Evolutionary conservation across 2,797 vertebrate species (phyloP).

Genomic region (Bufotes viridis): DNA sequence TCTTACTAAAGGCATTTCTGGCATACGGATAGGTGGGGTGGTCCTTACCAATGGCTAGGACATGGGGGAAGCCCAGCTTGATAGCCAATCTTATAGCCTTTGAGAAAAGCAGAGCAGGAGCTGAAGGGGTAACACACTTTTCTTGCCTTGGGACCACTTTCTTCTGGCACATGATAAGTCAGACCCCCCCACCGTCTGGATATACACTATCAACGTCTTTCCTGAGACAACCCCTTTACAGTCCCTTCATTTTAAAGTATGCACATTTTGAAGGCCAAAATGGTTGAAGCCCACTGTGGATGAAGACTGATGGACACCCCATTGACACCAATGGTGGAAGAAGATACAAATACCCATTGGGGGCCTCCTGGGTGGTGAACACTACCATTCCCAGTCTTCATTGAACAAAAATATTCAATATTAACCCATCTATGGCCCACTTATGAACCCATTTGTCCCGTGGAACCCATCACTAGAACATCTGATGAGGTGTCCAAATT

Average conservation of each 20-base stretch:
- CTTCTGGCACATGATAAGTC: neutral
- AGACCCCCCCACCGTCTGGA: neutral
- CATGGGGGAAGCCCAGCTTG: neutral
- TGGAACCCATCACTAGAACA: neutral
- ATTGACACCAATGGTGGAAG: neutral
- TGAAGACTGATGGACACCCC: neutral
- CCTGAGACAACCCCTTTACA: neutral
- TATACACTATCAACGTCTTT: neutral
- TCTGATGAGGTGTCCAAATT: neutral
- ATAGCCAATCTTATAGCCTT: neutral
- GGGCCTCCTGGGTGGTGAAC: too few relatives aligned
- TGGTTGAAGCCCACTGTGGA: neutral
- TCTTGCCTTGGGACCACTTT: neutral
- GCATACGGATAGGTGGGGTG: neutral
- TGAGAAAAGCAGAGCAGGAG: neutral
- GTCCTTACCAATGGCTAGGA: too few relatives aligned
- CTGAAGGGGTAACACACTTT: neutral
- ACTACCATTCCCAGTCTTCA: neutral
- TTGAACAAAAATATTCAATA: neutral
- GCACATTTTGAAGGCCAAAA: neutral
- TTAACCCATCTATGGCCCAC: neutral
- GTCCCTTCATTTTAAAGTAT: neutral
- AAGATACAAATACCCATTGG: neutral
- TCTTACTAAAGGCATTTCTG: neutral
- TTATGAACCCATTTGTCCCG: neutral